Evolutionary conservation across 2,797 vertebrate genomes (phyloP), one percentile per base, ranked within the genome.

Genomic region (Cephalopachus bancanus): DNA sequence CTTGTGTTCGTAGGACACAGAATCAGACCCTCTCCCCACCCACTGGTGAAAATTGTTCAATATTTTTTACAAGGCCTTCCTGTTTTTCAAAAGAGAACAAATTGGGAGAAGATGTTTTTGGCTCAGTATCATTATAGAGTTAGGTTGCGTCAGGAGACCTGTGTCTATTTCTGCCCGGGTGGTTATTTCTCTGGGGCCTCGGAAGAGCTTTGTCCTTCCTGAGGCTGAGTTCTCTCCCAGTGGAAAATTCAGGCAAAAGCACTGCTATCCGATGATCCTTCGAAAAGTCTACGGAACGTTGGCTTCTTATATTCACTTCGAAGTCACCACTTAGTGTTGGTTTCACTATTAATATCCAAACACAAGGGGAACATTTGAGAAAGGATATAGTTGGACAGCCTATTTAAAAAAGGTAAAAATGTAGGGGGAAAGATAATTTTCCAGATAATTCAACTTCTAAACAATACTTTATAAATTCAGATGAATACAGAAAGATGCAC

Each of bases 311-410:
- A 14, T 83, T 84, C 37, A 69, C 72, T 44, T 85, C n/a, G 20
- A 37, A 75, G 86, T 90, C 30, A 57, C 49, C 33, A 16, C 51
- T 76, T 88, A 76, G 51, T 72, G 65, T 3, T 69, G 49, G n/a
- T 67, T 91, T 97, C 90, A 55, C 64, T 91, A 91, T 94, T 81
- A 94, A 91, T 93, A 95, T n/a, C 69, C 51, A 79, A 94, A 94
- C 44, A 83, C 60, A 60, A 65, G 30, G 24, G 65, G 69, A 86
- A 88, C 28, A 20, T 55, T 19, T 81, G n/a, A 94, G 76, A 76
- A 86, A 93, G 64, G 26, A 91, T 59, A 60, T 1, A 71, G 33
- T 30, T 86, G 55, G 75, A 89, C 26, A 26, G 51, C 85, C 51
- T 92, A 53, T 86, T 96, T 69, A 71, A 78, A 93, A 28, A 91